phyloP scores from a whole-genome alignment of 2,113 vertebrate species.

The Oriolus oriolus region DNA sequence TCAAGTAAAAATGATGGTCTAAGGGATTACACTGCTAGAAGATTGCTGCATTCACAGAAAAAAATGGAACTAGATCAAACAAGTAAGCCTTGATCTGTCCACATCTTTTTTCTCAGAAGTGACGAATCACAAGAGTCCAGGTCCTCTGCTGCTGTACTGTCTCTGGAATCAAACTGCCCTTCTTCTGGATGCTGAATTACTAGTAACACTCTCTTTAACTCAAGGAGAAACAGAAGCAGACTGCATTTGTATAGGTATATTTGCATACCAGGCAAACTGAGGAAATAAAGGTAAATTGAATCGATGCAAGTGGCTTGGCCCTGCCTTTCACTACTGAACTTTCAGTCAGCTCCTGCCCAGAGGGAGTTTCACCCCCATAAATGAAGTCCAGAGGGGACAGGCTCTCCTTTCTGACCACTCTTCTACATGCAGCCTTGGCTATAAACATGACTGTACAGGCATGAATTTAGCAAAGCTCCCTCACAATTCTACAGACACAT shows the following conservation, averaged over 20 bases:
- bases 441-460: background rate
- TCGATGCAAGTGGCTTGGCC: background rate
- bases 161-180: background rate
- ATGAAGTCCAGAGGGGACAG: background rate
- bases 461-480: background rate
- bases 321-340: background rate
- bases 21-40: background rate
- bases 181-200: background rate
- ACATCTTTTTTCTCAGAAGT: background rate
- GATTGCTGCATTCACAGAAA: background rate
- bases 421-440: background rate
- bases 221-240: background rate
- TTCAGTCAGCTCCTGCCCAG: background rate
- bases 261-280: background rate
- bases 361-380: background rate
- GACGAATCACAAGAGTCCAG: background rate
- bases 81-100: background rate
- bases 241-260: background rate
- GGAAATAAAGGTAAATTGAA: background rate
- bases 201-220: background rate
- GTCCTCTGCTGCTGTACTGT: background rate
- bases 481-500: background rate
- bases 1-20: background rate
- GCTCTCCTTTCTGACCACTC: background rate
- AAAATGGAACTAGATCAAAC: background rate